Percentiles rank a stretch among this genome's conserved stretches.
phyloP scores from a whole-genome alignment of 2,797 vertebrate species.

The Gymnothorax javanicus region DNA sequence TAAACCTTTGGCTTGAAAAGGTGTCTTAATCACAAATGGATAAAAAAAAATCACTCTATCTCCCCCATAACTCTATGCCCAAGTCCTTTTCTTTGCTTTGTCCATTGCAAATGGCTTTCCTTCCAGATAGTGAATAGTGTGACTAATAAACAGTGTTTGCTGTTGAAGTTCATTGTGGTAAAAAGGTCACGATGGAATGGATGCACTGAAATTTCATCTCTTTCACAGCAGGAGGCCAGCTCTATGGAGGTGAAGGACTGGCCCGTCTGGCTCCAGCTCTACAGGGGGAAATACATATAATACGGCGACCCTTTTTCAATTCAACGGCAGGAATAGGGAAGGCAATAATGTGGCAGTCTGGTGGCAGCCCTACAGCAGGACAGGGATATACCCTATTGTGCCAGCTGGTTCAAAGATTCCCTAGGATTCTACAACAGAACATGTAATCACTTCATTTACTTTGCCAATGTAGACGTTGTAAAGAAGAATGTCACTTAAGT shows the following conservation, averaged over 20 bases:
- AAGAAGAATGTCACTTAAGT: too few relatives aligned
- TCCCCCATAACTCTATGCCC: background rate
- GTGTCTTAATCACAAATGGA: background rate
- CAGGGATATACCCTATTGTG: background rate
- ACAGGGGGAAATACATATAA: background rate
- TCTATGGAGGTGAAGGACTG: background rate
- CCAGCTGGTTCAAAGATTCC: background rate
- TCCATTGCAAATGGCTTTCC: background rate
- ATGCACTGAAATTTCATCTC: conserved; percentile 13
- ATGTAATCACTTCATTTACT: background rate
- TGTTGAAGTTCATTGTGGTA: background rate
- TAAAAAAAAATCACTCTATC: background rate
- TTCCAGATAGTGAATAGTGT: background rate
- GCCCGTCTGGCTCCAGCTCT: background rate
- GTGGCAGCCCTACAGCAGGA: background rate
- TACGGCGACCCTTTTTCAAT: background rate
- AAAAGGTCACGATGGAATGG: conserved; percentile 9
- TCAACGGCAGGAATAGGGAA: background rate
- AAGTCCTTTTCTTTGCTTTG: background rate
- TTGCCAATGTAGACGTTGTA: too few relatives aligned
- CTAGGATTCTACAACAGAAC: background rate
- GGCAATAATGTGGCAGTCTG: background rate
- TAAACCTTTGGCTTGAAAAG: background rate
- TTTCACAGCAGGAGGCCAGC: background rate
- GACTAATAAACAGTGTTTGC: background rate